phyloP scores from a whole-genome alignment of 64 coral and sea anemone genomes.

The Montipora efflorescens region DNA sequence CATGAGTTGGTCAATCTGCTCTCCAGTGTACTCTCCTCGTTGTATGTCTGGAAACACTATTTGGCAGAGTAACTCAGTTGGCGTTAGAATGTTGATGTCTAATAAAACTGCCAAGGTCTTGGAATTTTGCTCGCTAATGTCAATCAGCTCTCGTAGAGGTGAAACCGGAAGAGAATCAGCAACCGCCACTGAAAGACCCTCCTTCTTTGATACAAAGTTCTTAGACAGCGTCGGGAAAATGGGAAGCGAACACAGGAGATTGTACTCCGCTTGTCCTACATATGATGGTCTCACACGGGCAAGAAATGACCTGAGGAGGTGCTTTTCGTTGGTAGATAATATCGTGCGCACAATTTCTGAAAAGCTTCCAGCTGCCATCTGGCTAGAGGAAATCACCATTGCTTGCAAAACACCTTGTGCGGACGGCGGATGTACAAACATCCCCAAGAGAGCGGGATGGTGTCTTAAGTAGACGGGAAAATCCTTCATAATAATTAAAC shows the following conservation, averaged over 20 bases:
- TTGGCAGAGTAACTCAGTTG: neutral
- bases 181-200: neutral
- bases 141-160: neutral
- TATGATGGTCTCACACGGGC: too few relatives aligned
- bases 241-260: neutral
- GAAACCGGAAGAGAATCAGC: neutral
- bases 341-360: too few relatives aligned
- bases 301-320: too few relatives aligned
- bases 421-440: too few relatives aligned
- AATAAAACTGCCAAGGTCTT: slow-evolving; percentile 5
- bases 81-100: neutral
- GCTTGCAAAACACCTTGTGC: too few relatives aligned
- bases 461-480: too few relatives aligned
- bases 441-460: too few relatives aligned
- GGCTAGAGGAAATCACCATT: too few relatives aligned
- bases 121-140: neutral
- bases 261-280: too few relatives aligned
- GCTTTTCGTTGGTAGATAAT: too few relatives aligned
- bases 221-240: slow-evolving; percentile 43
- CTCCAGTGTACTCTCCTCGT: neutral
- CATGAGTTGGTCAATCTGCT: slow-evolving; percentile 42
- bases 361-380: too few relatives aligned
- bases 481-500: too few relatives aligned
- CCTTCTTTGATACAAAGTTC: neutral
- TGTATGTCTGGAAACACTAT: slow-evolving; percentile 9